A percentile compares a stretch with the other conserved stretches of the same genome.
These are phyloP conservation scores for Incurvaria masculella DNA, from an alignment of 2,888 invertebrate genomes.

Conservation along the genomic window DNA sequence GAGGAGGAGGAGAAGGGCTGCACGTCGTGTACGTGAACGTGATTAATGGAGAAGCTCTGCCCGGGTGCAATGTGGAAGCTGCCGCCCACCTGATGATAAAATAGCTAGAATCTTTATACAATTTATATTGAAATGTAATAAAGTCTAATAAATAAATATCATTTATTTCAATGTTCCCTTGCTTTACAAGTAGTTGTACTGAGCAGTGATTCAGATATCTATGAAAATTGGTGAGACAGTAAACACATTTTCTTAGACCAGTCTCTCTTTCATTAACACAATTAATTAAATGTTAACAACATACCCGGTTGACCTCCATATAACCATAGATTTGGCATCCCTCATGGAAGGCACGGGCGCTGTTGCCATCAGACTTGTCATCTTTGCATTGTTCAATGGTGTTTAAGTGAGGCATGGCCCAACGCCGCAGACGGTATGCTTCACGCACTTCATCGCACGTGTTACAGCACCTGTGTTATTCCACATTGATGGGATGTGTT, in stretches of 20 bases:
- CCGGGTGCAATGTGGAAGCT: conserved; percentile 98
- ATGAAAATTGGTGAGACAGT: not conserved
- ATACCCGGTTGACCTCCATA: conserved; percentile 89
- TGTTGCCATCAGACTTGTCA: conserved; percentile 70
- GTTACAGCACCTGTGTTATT: conserved; percentile 93
- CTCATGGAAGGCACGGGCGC: conserved; percentile 81
- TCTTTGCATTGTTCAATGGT: conserved; percentile 90
- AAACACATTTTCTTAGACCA: not conserved
- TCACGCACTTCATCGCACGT: conserved; percentile 94
- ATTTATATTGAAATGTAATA: conserved; percentile 12
- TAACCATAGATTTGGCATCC: conserved; percentile 96
- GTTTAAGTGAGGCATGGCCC: conserved; percentile 78
- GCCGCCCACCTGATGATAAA: conserved; percentile 68
- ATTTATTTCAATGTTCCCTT: not conserved
- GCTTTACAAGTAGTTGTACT: not conserved
- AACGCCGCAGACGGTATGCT: conserved; percentile 84
- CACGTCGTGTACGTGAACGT: conserved; percentile 95
- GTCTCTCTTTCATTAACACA: not conserved
- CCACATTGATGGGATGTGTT: too few species aligned
- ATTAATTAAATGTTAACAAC: conserved; percentile 9
- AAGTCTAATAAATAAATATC: conserved; percentile 20
- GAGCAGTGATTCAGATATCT: conserved; percentile 2
- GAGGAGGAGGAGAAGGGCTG: conserved; percentile 82
- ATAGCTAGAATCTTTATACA: conserved; percentile 6
- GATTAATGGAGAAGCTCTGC: conserved; percentile 90